phyloP scores from a whole-genome alignment of 2,113 vertebrate genomes.

The Chrysemys picta region DNA sequence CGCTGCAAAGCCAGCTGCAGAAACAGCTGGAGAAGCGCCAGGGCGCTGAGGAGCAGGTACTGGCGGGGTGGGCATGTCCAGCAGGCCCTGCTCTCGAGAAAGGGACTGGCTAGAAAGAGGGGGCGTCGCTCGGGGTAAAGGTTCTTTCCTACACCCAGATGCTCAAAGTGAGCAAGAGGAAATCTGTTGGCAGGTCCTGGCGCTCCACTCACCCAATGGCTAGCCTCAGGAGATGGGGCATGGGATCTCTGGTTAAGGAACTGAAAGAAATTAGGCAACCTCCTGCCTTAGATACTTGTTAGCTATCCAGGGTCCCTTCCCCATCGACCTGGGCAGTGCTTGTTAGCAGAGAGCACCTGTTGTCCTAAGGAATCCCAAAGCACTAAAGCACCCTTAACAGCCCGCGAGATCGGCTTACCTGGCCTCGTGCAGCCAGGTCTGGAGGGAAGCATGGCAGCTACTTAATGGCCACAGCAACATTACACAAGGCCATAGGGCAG shows the following conservation, averaged over 20 bases:
- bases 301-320: no score
- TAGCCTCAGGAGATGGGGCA: no score
- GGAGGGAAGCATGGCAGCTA: no score
- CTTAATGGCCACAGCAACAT: no score
- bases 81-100: neutral
- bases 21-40: neutral
- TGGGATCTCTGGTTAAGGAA: no score
- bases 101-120: neutral
- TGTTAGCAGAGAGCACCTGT: neutral
- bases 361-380: slow-evolving; percentile 21
- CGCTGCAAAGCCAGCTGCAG: slow-evolving; percentile 5
- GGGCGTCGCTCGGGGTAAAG: slow-evolving; percentile 1
- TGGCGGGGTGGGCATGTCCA: neutral
- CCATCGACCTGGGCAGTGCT: no score
- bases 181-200: neutral
- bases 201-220: no score
- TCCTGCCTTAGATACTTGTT: no score
- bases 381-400: neutral
- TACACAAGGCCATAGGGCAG: no score
- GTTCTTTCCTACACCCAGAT: slow-evolving; percentile 1
- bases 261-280: no score
- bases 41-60: neutral
- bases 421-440: no score
- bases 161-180: neutral
- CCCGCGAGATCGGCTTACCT: no score